A percentile compares a stretch with the other conserved stretches of the same genome.
Conservation (phyloP, 2,797 vertebrate species). For the Acipenser transmontanus region DNA sequence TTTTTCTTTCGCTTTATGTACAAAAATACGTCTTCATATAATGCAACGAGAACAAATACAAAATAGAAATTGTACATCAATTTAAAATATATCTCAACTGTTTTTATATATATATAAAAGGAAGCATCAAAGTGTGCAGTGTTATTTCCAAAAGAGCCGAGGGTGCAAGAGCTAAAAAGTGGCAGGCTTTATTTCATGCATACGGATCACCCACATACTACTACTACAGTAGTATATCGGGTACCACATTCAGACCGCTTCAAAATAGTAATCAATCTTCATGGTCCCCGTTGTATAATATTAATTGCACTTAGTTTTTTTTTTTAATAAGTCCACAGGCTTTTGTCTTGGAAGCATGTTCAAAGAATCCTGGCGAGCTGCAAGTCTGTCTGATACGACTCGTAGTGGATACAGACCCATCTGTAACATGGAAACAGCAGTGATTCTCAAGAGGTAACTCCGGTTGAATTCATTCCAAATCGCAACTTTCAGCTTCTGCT, state of each 20-base stretch:
- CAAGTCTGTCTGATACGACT: too few relatives aligned
- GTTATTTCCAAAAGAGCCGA: conserved; percentile 27
- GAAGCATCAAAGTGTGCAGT: conserved; percentile 34
- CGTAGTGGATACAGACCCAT: too few relatives aligned
- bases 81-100: conserved; percentile 11
- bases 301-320: conserved; percentile 71
- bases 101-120: conserved; percentile 25
- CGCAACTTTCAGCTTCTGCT: too few relatives aligned
- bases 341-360: conserved; percentile 19
- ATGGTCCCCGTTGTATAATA: conserved; percentile 22
- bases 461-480: conserved; percentile 22
- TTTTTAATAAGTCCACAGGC: conserved; percentile 36
- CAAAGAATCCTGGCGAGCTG: conserved; percentile 19
- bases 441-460: conserved; percentile 31
- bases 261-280: conserved; percentile 9
- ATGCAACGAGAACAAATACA: conserved; percentile 38
- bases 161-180: conserved; percentile 26
- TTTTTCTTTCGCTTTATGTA: conserved; percentile 53
- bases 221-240: conserved; percentile 24
- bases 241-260: conserved; percentile 26
- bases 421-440: conserved; percentile 27
- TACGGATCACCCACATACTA: neutral
- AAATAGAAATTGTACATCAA: conserved; percentile 34
- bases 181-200: conserved; percentile 23
- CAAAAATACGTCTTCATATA: conserved; percentile 81